A percentile compares a stretch with the other conserved stretches of the same genome.
These are phyloP conservation scores for Pocillopora grandis DNA, from an alignment of 92 coral and sea anemone species.

Conservation along the genomic window DNA sequence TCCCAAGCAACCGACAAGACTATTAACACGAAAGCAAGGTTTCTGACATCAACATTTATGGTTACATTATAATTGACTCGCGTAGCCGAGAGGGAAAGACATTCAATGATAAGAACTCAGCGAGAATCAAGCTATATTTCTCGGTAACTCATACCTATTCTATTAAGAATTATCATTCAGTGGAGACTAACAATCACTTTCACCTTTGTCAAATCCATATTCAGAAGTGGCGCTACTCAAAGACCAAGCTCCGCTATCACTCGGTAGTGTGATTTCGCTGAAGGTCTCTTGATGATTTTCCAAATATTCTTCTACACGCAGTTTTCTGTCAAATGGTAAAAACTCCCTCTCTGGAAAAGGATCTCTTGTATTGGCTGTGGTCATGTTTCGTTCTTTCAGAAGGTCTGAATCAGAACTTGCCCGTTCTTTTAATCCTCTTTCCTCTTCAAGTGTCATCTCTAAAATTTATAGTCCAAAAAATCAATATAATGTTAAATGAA, in stretches of 20 bases:
- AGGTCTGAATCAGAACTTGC: neutral
- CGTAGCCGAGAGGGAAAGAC: too few species aligned
- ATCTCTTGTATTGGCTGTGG: neutral
- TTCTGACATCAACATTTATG: too few species aligned
- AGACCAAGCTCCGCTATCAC: neutral
- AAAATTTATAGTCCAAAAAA: too few species aligned
- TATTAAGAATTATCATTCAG: too few species aligned
- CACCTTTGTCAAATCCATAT: neutral
- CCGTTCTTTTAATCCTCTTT: neutral
- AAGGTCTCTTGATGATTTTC: neutral
- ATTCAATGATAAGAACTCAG: too few species aligned
- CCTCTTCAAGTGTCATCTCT: neutral
- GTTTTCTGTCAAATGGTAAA: neutral
- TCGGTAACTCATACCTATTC: too few species aligned
- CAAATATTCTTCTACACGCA: neutral
- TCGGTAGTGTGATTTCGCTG: neutral
- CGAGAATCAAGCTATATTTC: too few species aligned
- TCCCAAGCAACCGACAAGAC: too few species aligned
- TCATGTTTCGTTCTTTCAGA: neutral
- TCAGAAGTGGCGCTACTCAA: neutral
- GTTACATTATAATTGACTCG: too few species aligned
- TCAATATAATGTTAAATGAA: too few species aligned
- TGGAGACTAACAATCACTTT: too few species aligned
- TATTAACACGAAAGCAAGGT: too few species aligned
- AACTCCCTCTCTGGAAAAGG: neutral